Evolutionary conservation across 2,113 vertebrate genomes (phyloP).

Genomic region (Leiothrix lutea): DNA sequence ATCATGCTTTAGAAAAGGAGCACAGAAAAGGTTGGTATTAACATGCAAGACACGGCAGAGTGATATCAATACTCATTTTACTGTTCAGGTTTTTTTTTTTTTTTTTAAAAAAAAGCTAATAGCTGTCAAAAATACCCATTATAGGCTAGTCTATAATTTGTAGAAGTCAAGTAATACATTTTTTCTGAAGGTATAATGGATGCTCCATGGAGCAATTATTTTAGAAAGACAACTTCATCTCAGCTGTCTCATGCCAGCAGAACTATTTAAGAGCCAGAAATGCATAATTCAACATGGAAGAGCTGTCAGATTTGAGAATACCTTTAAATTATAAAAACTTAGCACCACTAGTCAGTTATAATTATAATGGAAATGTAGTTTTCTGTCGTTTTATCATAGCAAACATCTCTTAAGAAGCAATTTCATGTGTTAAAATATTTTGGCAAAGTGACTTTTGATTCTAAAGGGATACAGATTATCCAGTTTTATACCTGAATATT

Average conservation of each 20-base stretch:
- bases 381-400: slow-evolving; percentile 80
- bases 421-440: slow-evolving; percentile 83
- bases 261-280: slow-evolving; percentile 85
- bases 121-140: slow-evolving; percentile 86
- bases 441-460: slow-evolving; percentile 82
- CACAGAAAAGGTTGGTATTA: slow-evolving; percentile 73
- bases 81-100: too few relatives aligned
- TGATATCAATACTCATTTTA: slow-evolving; percentile 85
- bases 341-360: slow-evolving; percentile 79
- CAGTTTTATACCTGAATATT: slow-evolving; percentile 81
- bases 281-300: slow-evolving; percentile 83
- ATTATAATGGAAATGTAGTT: slow-evolving; percentile 84
- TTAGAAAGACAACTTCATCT: slow-evolving; percentile 88
- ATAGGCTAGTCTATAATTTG: slow-evolving; percentile 87
- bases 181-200: slow-evolving; percentile 86
- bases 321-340: slow-evolving; percentile 87
- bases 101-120: too few relatives aligned
- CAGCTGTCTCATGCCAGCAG: slow-evolving; percentile 81
- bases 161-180: slow-evolving; percentile 86
- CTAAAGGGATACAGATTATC: slow-evolving; percentile 78
- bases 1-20: slow-evolving; percentile 68
- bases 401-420: slow-evolving; percentile 82
- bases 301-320: slow-evolving; percentile 84
- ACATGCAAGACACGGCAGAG: slow-evolving; percentile 72
- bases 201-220: slow-evolving; percentile 86